These are phyloP conservation scores for Xenopus laevis DNA, from an alignment of 2,113 vertebrate species.

Conservation along the genomic window DNA sequence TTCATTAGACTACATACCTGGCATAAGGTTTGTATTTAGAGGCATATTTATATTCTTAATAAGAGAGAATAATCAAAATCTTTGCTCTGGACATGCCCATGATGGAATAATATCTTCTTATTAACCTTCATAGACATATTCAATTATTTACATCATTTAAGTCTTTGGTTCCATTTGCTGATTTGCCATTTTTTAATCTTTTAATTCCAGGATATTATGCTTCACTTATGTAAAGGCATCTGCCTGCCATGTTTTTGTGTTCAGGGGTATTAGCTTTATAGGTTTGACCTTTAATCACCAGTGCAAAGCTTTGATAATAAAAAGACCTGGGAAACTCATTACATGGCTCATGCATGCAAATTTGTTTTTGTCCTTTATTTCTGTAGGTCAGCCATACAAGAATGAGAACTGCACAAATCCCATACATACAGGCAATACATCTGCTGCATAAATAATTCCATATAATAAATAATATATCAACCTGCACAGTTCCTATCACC, in stretches of 20 bases:
- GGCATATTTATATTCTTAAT: too few species aligned
- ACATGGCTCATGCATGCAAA: constrained; percentile 37
- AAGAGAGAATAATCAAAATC: too few species aligned
- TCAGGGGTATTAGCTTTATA: constrained; percentile 34
- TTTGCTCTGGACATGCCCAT: too few species aligned
- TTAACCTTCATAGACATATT: too few species aligned
- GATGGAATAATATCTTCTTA: too few species aligned
- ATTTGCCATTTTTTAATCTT: constrained; percentile 2
- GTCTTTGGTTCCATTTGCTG: too few species aligned
- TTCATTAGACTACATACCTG: too few species aligned
- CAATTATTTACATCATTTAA: too few species aligned
- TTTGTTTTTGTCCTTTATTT: constrained; percentile 18
- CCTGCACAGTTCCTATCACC: neutral
- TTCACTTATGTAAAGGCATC: constrained; percentile 26
- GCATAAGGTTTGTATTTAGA: too few species aligned
- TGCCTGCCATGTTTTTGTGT: constrained; percentile 24
- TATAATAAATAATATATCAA: constrained; percentile 9
- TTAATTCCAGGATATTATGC: constrained; percentile 25
- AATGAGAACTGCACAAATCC: constrained; percentile 10
- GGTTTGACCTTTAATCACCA: constrained; percentile 39
- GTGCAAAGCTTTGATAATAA: constrained; percentile 26
- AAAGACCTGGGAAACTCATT: constrained; percentile 33
- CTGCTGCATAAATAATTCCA: constrained; percentile 10
- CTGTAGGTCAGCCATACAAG: constrained; percentile 26
- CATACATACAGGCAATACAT: neutral